These are phyloP conservation scores for Chrysopilus asiliformis DNA, from an alignment of 2,888 invertebrate genomes.

Conservation along the genomic window DNA sequence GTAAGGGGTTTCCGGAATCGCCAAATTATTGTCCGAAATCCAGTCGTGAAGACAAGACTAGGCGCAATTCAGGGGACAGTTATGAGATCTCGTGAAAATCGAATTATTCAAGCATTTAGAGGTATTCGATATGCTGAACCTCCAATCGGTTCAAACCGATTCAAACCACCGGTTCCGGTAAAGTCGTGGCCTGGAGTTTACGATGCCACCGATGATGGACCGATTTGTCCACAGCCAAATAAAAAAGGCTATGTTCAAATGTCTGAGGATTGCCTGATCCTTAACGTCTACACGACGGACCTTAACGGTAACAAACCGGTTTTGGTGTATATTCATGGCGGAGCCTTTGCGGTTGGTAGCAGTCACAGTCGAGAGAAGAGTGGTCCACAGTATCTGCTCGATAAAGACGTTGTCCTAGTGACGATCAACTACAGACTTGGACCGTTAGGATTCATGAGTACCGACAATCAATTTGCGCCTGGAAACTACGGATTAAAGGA, in stretches of 20 bases:
- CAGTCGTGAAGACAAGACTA: no score
- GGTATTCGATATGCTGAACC: constrained; percentile 35
- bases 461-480: constrained; percentile 45
- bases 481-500: constrained; percentile 56
- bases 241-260: no score
- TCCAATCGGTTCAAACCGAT: constrained; percentile 29
- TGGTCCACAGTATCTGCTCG: constrained; percentile 27
- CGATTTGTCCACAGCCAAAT: constrained; percentile 21
- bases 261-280: constrained; percentile 44
- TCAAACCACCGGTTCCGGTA: constrained; percentile 27
- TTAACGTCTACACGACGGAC: constrained; percentile 41
- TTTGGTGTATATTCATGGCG: constrained; percentile 1
- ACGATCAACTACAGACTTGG: constrained; percentile 29
- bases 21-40: no score
- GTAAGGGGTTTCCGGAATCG: no score
- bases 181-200: constrained; percentile 24
- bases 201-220: constrained; percentile 29
- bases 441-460: constrained; percentile 42
- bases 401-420: constrained; percentile 26
- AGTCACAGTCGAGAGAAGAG: constrained; percentile 9
- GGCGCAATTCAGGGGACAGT: no score
- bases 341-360: neutral
- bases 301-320: no score
- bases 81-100: constrained; percentile 27
- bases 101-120: constrained; percentile 31